Base-by-base conservation (phyloP, 2,888 invertebrate genomes). In the Acleris cristana region DNA sequence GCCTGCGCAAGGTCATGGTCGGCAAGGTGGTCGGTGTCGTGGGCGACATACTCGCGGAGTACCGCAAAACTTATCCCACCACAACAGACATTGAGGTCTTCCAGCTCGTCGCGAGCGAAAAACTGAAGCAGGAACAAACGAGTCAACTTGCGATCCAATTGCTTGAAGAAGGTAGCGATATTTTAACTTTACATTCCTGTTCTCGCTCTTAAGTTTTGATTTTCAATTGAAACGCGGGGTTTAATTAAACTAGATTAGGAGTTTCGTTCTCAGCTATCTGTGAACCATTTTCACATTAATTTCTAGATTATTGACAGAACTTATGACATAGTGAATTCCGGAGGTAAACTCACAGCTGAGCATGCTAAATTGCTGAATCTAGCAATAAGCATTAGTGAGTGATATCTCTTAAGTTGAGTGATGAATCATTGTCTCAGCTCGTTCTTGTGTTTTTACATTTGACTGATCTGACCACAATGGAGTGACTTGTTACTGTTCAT, bases 1-100 rank as follows among this genome's bases (percentile, higher is more conserved):
- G 90, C 65, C 76, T 91, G 30, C 75, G 81, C 56, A 68, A 64
- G 21, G 78, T 80, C 12, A 87, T 90, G 86, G 70, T 86, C 64
- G 83, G 81, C 70, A 82, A 86, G 69, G 52, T 72, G 6, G 84
- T 90, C 48, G 83, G 82, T 58, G 57, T 72, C 45, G 62, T 73
- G 23, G 30, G 44, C 2, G 75, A 80, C 2, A 80, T 89, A 57
- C 71, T 84, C 30, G 71, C 69, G 12, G 68, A 70, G 21, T 90
- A 92, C 74, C 85, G 88, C 64, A 62, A 77, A 61, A 72, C 74
- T 66, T 86, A 78, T 74, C 81, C 85, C 3, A 55, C 65, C 58
- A 73, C 76, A 8, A 84, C 83, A 1, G 90, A 90, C 71, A 60
- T 70, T 19, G 84, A 86, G 34, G 70, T 90, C 56, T 55, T 89